phyloP scores from a whole-genome alignment of 1,140 invertebrate species.

The Penaeus japonicus region DNA sequence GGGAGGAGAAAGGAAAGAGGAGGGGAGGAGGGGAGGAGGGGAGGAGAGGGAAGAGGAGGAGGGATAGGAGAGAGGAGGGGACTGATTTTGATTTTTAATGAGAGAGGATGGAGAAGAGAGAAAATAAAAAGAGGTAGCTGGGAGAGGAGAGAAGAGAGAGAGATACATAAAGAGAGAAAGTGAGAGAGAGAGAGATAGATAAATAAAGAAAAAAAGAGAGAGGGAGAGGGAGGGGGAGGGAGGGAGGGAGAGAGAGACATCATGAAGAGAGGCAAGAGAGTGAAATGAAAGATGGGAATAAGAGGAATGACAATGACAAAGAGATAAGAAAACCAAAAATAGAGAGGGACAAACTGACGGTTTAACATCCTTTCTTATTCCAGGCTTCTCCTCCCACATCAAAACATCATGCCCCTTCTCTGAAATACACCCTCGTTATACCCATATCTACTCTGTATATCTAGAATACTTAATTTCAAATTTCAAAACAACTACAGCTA shows the following conservation, averaged over 20 bases:
- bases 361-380: too few species aligned
- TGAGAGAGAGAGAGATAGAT: background rate
- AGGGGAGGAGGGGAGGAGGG: background rate
- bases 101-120: background rate
- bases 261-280: background rate
- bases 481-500: too few species aligned
- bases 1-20: background rate
- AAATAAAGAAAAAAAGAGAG: conserved; percentile 11
- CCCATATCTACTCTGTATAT: too few species aligned
- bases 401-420: too few species aligned
- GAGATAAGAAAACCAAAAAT: background rate
- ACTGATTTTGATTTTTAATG: background rate
- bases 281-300: background rate
- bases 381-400: too few species aligned
- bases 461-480: too few species aligned
- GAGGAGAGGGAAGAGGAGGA: background rate
- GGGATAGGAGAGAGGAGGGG: background rate
- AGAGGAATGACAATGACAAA: background rate
- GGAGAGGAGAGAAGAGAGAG: background rate
- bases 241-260: background rate
- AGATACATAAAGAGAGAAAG: background rate
- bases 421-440: too few species aligned
- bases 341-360: background rate
- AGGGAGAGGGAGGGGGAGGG: background rate
- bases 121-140: background rate